Base-by-base conservation (phyloP, 2,888 invertebrate species). In the Aelia acuminata region DNA sequence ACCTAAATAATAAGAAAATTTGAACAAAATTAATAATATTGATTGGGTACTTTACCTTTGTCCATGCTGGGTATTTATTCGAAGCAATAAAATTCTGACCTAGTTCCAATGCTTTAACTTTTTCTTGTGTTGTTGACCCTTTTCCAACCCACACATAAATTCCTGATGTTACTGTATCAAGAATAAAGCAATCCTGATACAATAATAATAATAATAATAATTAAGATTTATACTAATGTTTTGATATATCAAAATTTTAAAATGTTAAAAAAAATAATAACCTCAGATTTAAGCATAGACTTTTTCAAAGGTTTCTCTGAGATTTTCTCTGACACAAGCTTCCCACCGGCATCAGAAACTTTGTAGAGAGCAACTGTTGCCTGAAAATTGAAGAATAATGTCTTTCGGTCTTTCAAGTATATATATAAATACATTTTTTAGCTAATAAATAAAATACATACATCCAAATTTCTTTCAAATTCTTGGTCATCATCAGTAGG, bases 81-180 rank as follows among this genome's bases (percentile, higher is more conserved):
- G 93, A 91, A 94, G 92, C 91, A 93, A 95, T 90, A 93, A 94
- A 92, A 89, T 93, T 93, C 90, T 96, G 95, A 0, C 96, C 96
- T 91, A 95, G 95, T n/a, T 93, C 92, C 95, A 96, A 95, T 0
- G 96, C 94, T 91, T 96, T 95, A 0, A 94, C 92, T 91, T 96
- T 96, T 92, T 97, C 97, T 92, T 95, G 94, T 49, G 93, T 93
- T 0, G 95, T 95, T 49, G 96, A 94, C 87, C 95, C 94, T 91
- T 95, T 96, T 1, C 97, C 97, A 57, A 96, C 94, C 97, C 97
- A 97, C 0, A 96, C 96, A 92, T 95, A 97, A 84, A 97, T 94
- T 84, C 96, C 96, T 1, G 96, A 95, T 84, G 94, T 94, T 0
- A 94, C 94, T 0, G 96, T 96, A 91, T 97, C 97, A 92, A 97